Base-by-base conservation (phyloP, 1,140 invertebrate species). In the Radopholus similis region DNA sequence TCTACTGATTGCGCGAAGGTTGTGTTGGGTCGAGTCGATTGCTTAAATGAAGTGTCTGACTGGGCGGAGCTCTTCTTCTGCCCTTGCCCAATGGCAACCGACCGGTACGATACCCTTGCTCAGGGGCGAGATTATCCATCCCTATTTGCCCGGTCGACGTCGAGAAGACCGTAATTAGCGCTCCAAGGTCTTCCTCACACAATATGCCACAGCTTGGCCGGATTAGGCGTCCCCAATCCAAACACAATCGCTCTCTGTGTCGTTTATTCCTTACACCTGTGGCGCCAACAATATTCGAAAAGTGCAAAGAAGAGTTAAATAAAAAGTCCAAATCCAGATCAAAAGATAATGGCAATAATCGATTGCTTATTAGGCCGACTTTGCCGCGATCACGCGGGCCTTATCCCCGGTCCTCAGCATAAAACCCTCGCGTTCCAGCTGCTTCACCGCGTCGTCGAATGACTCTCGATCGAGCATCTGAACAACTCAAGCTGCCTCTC, bases 361-460 rank as follows among this genome's bases (percentile, higher is more conserved):
- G 38, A 42, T 11, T 42, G 11, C 11, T 42, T 42, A 42, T 42
- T 1, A 42, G 38, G 38, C 18, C 38, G 38, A 1, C 18, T 54
- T 65, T 66, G 28, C 44, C 32, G 26, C 63, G 9, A 79, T 38
- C 37, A 71, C 68, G 18, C 76, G 66, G 35, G 75, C 63, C 21
- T 77, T 70, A 23, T 77, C 76, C 8, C 76, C 73, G 28, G 59
- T 77, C 40, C 68, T 4, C 34, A 71, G 56, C 23, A 77, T 59
- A 11, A 62, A 51, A 15, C 77, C 70, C 51, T 77, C 77, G 38
- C 74, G 73, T 15, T 44, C 11, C 58, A 77, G 64, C 53, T 76
- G 77, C 35, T 69, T 76, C 40, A 77, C 44, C 8, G 76, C 76
- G 23, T 77, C 76, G 26, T 78, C 71, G 63, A 76, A 77, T 9